These are phyloP conservation scores for Fistularia tabacaria DNA, from an alignment of 2,797 vertebrate genomes.

Conservation along the genomic window DNA sequence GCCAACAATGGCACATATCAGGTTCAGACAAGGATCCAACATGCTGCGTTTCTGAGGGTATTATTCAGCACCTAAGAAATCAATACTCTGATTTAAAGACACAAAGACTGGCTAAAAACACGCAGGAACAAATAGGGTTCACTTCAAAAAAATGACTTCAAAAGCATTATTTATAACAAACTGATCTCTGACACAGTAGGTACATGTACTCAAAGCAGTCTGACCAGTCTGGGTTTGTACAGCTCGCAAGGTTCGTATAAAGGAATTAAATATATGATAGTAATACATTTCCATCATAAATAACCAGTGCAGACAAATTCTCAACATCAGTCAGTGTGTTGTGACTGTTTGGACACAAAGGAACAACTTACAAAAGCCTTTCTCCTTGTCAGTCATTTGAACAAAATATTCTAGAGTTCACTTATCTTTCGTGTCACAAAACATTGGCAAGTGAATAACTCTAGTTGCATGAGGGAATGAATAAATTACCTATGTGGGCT, in stretches of 20 bases:
- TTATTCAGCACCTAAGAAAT: conserved; percentile 67
- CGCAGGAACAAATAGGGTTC: conserved; percentile 60
- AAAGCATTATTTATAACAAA: conserved; percentile 60
- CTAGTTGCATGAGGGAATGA: conserved; percentile 30
- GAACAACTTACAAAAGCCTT: too few relatives aligned
- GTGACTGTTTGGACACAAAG: too few relatives aligned
- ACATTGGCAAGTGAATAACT: conserved; percentile 27
- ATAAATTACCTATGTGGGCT: conserved; percentile 59
- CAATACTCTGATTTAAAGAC: conserved; percentile 69
- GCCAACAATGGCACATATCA: conserved; percentile 54
- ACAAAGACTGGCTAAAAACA: conserved; percentile 51
- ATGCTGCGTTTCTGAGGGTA: conserved; percentile 40
- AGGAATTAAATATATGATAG: neutral
- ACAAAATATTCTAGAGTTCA: neutral
- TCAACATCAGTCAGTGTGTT: too few relatives aligned
- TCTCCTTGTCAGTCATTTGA: neutral
- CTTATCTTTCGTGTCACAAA: conserved; percentile 20
- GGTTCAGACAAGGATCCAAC: conserved; percentile 51
- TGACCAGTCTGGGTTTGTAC: conserved; percentile 46
- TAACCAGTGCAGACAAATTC: too few relatives aligned
- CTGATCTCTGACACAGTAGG: conserved; percentile 51
- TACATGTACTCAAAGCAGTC: conserved; percentile 42
- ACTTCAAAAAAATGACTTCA: conserved; percentile 48
- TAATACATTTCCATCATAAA: too few relatives aligned
- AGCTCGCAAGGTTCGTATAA: conserved; percentile 54